phyloP scores from a whole-genome alignment of 2,888 invertebrate species.

The Eulithis prunata region DNA sequence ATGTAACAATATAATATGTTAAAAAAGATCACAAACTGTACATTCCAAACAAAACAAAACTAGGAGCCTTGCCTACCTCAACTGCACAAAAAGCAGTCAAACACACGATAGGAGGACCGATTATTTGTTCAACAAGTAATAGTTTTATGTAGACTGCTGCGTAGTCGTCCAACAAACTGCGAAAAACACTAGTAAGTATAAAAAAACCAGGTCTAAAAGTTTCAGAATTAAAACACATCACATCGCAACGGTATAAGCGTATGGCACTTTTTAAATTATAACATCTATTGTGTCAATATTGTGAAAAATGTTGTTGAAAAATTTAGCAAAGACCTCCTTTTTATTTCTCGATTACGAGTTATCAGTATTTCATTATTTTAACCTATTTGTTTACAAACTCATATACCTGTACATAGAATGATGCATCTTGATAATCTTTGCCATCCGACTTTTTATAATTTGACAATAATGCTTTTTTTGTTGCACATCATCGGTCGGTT shows the following conservation, averaged over 20 bases:
- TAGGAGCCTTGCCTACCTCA: constrained; percentile 20
- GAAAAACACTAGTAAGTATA: not conserved
- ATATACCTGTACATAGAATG: constrained; percentile 30
- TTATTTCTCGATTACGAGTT: too few species aligned
- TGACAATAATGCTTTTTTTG: constrained; percentile 8
- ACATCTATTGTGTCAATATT: too few species aligned
- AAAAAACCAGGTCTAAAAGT: too few species aligned
- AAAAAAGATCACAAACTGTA: too few species aligned
- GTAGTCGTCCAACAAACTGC: constrained; percentile 28
- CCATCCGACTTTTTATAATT: constrained; percentile 31
- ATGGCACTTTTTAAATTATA: too few species aligned
- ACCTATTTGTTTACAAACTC: too few species aligned
- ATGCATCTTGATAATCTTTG: constrained; percentile 32
- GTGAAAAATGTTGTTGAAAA: too few species aligned
- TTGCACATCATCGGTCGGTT: constrained; percentile 18
- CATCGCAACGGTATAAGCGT: too few species aligned
- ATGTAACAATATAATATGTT: not conserved
- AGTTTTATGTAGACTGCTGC: constrained; percentile 28
- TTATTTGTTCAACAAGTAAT: constrained; percentile 27
- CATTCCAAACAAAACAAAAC: not conserved
- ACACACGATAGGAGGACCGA: constrained; percentile 28
- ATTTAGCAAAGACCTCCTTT: too few species aligned
- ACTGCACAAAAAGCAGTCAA: constrained; percentile 29
- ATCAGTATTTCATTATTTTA: too few species aligned
- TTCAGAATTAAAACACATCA: too few species aligned